phyloP scores from a whole-genome alignment of 2,797 vertebrate species.

The Leptoclinus maculatus region DNA sequence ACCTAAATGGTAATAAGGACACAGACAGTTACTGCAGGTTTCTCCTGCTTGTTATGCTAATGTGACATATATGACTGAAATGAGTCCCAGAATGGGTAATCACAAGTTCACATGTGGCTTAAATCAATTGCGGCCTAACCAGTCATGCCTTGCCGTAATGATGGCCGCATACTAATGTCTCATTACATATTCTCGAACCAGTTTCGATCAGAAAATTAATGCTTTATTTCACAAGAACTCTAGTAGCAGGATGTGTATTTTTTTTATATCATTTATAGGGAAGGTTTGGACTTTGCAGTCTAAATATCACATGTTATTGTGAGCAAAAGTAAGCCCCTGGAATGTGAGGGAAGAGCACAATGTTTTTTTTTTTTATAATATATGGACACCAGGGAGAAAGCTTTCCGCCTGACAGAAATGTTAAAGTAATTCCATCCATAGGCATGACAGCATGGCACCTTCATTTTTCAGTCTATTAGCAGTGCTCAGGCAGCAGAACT shows the following conservation, averaged over 20 bases:
- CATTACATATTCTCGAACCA: slow-evolving; percentile 7
- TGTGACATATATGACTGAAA: slow-evolving; percentile 58
- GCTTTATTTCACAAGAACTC: neutral
- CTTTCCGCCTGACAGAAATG: slow-evolving; percentile 50
- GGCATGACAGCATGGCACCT: slow-evolving; percentile 55
- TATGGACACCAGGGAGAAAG: slow-evolving; percentile 29
- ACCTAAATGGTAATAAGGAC: slow-evolving; percentile 39
- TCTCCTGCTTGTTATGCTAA: slow-evolving; percentile 58
- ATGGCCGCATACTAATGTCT: slow-evolving; percentile 37
- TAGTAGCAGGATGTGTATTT: neutral
- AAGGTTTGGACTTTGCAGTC: neutral
- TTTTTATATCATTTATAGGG: neutral
- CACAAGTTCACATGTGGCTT: slow-evolving; percentile 1
- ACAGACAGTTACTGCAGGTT: slow-evolving; percentile 48
- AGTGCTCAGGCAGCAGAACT: slow-evolving; percentile 50
- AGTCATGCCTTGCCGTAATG: slow-evolving; percentile 6
- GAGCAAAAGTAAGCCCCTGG: neutral
- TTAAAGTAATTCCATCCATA: slow-evolving; percentile 55
- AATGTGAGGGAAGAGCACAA: slow-evolving; percentile 15
- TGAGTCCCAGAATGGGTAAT: slow-evolving; percentile 22
- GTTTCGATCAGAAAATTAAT: neutral
- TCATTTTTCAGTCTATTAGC: slow-evolving; percentile 72
- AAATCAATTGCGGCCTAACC: slow-evolving; percentile 33
- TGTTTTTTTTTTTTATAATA: slow-evolving; percentile 15
- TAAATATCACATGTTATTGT: neutral